Conservation (phyloP, 2,113 vertebrate genomes). For the Alexandromys fortis region DNA sequence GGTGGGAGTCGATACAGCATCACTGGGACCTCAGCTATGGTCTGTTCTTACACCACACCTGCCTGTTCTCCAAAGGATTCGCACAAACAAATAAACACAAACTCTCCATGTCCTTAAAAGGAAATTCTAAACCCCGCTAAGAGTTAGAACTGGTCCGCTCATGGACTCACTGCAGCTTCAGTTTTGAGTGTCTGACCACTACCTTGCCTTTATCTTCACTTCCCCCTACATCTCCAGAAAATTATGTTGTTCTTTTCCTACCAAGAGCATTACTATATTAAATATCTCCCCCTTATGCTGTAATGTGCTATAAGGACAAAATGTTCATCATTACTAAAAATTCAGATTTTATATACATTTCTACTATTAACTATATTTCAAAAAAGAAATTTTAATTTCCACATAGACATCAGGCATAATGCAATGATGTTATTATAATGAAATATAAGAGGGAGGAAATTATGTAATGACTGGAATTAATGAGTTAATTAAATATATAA, state of each 20-base stretch:
- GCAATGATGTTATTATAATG: neutral
- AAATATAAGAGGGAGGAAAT: neutral
- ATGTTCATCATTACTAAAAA: neutral
- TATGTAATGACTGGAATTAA: neutral
- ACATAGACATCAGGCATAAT: neutral
- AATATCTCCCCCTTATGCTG: neutral
- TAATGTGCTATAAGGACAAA: neutral
- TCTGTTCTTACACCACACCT: neutral
- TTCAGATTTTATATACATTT: neutral
- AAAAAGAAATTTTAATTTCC: constrained; percentile 12
- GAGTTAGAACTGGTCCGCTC: neutral
- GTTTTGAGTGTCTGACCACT: neutral
- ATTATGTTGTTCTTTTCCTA: neutral
- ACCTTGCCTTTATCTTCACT: neutral
- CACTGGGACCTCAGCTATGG: neutral
- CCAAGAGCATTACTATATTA: neutral
- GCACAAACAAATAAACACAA: neutral
- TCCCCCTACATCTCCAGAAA: neutral
- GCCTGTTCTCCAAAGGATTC: neutral
- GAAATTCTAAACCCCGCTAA: neutral
- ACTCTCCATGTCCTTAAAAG: neutral
- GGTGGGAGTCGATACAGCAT: neutral
- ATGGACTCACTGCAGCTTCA: neutral
- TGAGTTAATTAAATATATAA: constrained; percentile 19
- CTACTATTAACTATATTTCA: neutral